Percentiles rank a stretch among this genome's conserved stretches.
Conservation (phyloP, 1,140 invertebrate genomes). For the Lepidurus couesii region DNA sequence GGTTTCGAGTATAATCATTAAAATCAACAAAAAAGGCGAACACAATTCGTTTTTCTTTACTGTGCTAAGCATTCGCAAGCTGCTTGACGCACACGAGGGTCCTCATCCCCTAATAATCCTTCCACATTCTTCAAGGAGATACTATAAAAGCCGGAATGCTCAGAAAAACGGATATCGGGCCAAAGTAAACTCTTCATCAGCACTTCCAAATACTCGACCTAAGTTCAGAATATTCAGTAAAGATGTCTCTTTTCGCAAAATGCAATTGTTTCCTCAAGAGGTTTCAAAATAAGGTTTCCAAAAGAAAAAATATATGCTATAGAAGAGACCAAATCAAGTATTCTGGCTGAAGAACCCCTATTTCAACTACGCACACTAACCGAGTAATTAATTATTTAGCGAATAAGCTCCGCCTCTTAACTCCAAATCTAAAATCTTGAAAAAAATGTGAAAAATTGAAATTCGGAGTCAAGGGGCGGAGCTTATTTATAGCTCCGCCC, state of each 20-base stretch:
- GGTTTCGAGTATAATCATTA: background rate
- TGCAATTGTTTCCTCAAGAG: background rate
- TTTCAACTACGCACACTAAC: no score
- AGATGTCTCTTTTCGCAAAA: background rate
- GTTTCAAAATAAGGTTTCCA: no score
- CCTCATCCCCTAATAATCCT: conserved; percentile 33
- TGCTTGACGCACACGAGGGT: conserved; percentile 33
- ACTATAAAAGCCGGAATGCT: conserved; percentile 23
- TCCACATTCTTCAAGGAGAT: conserved; percentile 21
- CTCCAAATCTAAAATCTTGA: background rate
- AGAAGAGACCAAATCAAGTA: no score
- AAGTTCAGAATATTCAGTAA: background rate
- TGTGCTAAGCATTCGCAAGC: conserved; percentile 29
- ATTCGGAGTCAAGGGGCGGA: background rate
- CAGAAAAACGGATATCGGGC: background rate
- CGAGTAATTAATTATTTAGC: no score
- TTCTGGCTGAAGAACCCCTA: no score
- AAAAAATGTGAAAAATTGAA: background rate
- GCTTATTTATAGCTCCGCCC: background rate
- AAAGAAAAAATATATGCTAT: no score
- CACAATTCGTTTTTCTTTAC: background rate
- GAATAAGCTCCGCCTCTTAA: no score
- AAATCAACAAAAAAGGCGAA: background rate
- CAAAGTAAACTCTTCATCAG: background rate
- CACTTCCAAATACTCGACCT: conserved; percentile 17